Evolutionary conservation across 2,797 vertebrate species (phyloP).

Genomic region (Acipenser oxyrinchus): DNA sequence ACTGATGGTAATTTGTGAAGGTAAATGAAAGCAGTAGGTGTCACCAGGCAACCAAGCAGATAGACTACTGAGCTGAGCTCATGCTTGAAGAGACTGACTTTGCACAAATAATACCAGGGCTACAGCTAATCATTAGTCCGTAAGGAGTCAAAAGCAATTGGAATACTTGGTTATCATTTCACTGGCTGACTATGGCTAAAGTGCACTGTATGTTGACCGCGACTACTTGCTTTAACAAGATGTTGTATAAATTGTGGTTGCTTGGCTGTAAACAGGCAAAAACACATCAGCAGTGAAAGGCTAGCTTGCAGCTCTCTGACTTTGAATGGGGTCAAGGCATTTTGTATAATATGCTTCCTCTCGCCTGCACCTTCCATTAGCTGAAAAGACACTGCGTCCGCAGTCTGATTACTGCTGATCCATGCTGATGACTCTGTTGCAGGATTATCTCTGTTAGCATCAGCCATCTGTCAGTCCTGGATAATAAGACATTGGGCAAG

Average conservation of each 20-base stretch:
- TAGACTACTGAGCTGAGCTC: slow-evolving; percentile 19
- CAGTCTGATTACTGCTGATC: slow-evolving; percentile 81
- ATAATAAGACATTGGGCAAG: slow-evolving; percentile 37
- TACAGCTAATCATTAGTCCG: slow-evolving; percentile 15
- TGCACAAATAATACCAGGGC: slow-evolving; percentile 11
- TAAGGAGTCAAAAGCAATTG: slow-evolving; percentile 14
- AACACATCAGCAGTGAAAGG: slow-evolving; percentile 6
- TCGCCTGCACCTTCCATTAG: slow-evolving; percentile 36
- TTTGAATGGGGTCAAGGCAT: slow-evolving; percentile 62
- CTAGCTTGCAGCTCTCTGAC: slow-evolving; percentile 35
- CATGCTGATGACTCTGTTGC: slow-evolving; percentile 79
- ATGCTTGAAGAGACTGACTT: slow-evolving; percentile 11
- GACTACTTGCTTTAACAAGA: slow-evolving; percentile 14
- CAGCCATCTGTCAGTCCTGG: slow-evolving; percentile 72
- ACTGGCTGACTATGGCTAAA: slow-evolving; percentile 12
- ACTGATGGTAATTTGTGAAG: slow-evolving; percentile 27
- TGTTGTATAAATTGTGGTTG: slow-evolving; percentile 10
- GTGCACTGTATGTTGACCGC: slow-evolving; percentile 15
- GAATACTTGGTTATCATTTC: slow-evolving; percentile 17
- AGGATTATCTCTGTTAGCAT: slow-evolving; percentile 80
- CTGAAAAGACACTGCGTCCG: slow-evolving; percentile 58
- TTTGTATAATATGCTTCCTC: slow-evolving; percentile 55
- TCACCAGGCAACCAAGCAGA: slow-evolving; percentile 30
- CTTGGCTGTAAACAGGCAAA: slow-evolving; percentile 10
- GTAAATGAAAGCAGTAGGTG: slow-evolving; percentile 23